Percentiles rank a stretch among this genome's conserved stretches.
Conservation (phyloP, 2,113 vertebrate genomes). For the Pedetes capensis region DNA sequence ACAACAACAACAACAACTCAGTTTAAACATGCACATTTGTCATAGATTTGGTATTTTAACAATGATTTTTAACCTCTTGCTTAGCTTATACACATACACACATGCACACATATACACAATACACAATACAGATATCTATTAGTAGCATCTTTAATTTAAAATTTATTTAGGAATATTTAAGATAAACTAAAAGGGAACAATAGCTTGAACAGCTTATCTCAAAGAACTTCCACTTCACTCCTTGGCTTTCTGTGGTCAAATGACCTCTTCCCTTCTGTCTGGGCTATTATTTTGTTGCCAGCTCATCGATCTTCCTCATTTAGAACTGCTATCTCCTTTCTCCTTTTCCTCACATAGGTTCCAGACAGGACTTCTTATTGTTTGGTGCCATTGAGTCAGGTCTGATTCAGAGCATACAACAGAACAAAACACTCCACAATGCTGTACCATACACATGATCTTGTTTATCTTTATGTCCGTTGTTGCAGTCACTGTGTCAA, state of each 20-base stretch:
- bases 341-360: not conserved
- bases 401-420: too few species aligned
- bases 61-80: not conserved
- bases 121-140: not conserved
- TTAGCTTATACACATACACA: not conserved
- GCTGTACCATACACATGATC: too few species aligned
- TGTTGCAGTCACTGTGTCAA: too few species aligned
- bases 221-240: not conserved
- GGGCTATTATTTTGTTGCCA: not conserved
- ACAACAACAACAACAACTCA: too few species aligned
- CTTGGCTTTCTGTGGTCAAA: not conserved
- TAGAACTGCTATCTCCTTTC: not conserved
- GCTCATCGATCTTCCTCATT: not conserved
- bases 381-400: too few species aligned
- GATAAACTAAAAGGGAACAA: not conserved
- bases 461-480: too few species aligned
- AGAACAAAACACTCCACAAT: too few species aligned
- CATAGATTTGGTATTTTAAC: not conserved
- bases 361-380: not conserved
- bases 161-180: constrained; percentile 11
- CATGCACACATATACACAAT: too few species aligned
- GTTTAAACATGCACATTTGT: constrained; percentile 4
- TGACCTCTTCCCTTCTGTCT: not conserved
- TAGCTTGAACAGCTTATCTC: not conserved
- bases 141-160: not conserved